Conservation (phyloP, 2,113 vertebrate genomes). For the Pachypanchax playfairii region DNA sequence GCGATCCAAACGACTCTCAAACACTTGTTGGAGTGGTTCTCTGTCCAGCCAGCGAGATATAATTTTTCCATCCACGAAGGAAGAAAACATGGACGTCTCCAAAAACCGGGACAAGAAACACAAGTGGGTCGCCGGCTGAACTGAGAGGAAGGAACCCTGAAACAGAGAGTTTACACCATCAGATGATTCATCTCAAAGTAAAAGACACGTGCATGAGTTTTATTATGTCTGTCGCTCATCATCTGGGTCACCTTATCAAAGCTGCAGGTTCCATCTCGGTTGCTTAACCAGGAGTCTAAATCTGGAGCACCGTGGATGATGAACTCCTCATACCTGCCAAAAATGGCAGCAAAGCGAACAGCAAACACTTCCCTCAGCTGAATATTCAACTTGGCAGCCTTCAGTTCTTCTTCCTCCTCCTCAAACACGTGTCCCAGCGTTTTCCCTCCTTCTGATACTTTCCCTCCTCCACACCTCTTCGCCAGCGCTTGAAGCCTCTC, state of each 20-base stretch:
- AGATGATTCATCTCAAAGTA: not conserved
- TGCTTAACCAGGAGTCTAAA: constrained; percentile 94
- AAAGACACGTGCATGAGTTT: not conserved
- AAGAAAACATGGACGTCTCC: constrained; percentile 98
- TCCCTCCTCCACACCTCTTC: constrained; percentile 70
- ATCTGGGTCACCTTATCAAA: constrained; percentile 91
- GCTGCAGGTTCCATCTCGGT: constrained; percentile 92
- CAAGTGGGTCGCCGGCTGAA: constrained; percentile 89
- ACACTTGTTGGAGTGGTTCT: constrained; percentile 90
- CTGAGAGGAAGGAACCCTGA: constrained; percentile 95
- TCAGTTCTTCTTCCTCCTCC: constrained; percentile 87
- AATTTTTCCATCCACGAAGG: constrained; percentile 97
- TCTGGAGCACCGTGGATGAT: constrained; percentile 91
- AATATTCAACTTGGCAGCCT: constrained; percentile 87
- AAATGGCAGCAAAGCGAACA: constrained; percentile 90
- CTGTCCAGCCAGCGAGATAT: constrained; percentile 96
- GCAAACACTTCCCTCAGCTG: constrained; percentile 95
- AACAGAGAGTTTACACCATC: constrained; percentile 21
- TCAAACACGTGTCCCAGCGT: constrained; percentile 66
- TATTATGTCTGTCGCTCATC: not conserved
- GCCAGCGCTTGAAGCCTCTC: constrained; percentile 92
- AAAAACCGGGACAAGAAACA: constrained; percentile 96
- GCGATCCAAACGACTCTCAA: constrained; percentile 91
- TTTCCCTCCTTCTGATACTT: constrained; percentile 49
- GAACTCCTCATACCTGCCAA: constrained; percentile 92